A percentile compares a stretch with the other conserved stretches of the same genome.
These are phyloP conservation scores for Caiman crocodilus DNA, from an alignment of 2,797 vertebrate species.

Conservation along the genomic window DNA sequence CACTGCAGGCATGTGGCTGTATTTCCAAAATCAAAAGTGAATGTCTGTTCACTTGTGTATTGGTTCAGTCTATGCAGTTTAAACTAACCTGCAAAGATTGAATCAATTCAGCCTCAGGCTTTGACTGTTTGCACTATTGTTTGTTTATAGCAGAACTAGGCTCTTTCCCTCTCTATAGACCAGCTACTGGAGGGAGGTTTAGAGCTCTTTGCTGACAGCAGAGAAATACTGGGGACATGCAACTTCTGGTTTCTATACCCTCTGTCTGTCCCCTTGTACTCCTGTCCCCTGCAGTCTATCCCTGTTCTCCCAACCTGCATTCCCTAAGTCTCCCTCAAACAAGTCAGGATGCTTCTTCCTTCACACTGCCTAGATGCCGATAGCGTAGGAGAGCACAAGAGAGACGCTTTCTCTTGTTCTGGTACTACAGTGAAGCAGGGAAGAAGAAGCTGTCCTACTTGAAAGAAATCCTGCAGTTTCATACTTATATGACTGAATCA, in stretches of 20 bases:
- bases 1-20: no score
- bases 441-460: background rate
- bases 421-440: background rate
- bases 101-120: background rate
- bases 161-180: background rate
- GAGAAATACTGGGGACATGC: background rate
- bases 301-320: background rate
- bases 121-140: background rate
- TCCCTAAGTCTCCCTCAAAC: background rate
- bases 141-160: conserved; percentile 15
- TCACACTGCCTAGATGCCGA: accelerated
- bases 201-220: conserved; percentile 30
- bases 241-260: background rate
- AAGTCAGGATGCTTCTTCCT: background rate
- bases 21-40: no score
- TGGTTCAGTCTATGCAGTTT: no score
- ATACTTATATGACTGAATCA: background rate
- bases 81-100: no score
- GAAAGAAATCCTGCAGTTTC: background rate
- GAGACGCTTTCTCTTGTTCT: background rate
- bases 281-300: background rate
- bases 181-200: conserved; percentile 1
- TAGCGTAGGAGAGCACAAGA: accelerated
- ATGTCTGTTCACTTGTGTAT: no score
- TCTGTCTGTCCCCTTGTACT: background rate